Percentiles rank a stretch among this genome's conserved stretches.
These are phyloP conservation scores for Sinelater perroti DNA, from an alignment of 2,888 invertebrate species.

Conservation along the genomic window DNA sequence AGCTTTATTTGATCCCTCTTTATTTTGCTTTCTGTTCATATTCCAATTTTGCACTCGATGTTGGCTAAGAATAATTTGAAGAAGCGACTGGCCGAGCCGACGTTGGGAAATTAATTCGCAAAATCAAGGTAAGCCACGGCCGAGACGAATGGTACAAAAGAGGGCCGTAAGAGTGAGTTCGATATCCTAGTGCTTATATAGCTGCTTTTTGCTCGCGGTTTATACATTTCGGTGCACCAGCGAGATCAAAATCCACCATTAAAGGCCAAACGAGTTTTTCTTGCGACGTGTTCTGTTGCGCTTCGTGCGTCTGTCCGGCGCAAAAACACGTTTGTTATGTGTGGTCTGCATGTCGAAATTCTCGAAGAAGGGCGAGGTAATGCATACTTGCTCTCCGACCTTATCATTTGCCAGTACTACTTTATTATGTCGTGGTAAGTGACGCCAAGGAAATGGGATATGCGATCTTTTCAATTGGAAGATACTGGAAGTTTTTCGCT, in stretches of 20 bases:
- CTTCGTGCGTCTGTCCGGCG: slow-evolving; percentile 6
- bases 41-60: background rate
- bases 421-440: too few species aligned
- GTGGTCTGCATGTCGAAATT: slow-evolving; percentile 1
- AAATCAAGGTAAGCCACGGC: background rate
- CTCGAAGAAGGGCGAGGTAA: background rate
- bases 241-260: slow-evolving; percentile 19
- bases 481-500: background rate
- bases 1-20: too few species aligned
- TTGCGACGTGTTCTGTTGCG: slow-evolving; percentile 6
- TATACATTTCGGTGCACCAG: slow-evolving; percentile 16
- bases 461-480: background rate
- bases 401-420: background rate
- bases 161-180: slow-evolving; percentile 14
- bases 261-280: slow-evolving; percentile 35
- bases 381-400: background rate
- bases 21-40: too few species aligned
- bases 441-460: too few species aligned
- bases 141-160: slow-evolving; percentile 19
- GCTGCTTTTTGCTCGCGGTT: slow-evolving; percentile 17
- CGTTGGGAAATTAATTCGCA: slow-evolving; percentile 1
- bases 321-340: slow-evolving; percentile 12
- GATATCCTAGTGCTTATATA: slow-evolving; percentile 20
- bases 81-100: background rate
- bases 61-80: too few species aligned